A percentile compares a stretch with the other conserved stretches of the same genome.
phyloP scores from a whole-genome alignment of 2,113 vertebrate species.

The Phoenicopterus ruber region DNA sequence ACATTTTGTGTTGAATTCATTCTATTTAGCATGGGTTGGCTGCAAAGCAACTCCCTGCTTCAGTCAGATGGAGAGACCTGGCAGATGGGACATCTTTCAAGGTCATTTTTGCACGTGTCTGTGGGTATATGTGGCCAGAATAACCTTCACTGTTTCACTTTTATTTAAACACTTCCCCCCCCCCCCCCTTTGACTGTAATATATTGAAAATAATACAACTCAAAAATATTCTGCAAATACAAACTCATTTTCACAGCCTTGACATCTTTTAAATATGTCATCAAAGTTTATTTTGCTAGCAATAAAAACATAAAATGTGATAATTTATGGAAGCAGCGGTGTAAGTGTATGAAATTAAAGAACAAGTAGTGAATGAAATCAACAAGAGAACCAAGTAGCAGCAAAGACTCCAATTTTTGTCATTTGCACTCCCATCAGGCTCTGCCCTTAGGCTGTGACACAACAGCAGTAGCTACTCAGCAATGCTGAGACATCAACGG shows the following conservation, averaged over 20 bases:
- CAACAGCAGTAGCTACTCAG: not conserved
- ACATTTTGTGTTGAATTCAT: slow-evolving; percentile 34
- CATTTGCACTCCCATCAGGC: not conserved
- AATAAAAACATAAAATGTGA: slow-evolving; percentile 23
- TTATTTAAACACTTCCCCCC: not conserved
- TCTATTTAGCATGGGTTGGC: slow-evolving; percentile 50
- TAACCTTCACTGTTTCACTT: slow-evolving; percentile 35
- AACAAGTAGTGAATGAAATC: not conserved
- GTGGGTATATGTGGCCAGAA: slow-evolving; percentile 26
- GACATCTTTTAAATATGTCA: slow-evolving; percentile 9
- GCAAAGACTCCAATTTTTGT: not conserved
- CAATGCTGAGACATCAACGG: not conserved
- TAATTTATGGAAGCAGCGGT: slow-evolving; percentile 36
- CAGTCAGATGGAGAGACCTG: slow-evolving; percentile 32
- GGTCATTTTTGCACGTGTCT: slow-evolving; percentile 47
- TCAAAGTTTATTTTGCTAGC: slow-evolving; percentile 26
- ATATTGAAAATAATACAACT: slow-evolving; percentile 1
- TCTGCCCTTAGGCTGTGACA: not conserved
- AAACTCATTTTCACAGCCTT: slow-evolving; percentile 26
- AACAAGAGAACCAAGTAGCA: not conserved
- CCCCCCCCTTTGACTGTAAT: not conserved
- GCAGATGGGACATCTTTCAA: slow-evolving; percentile 57
- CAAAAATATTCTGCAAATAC: not conserved
- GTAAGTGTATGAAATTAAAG: slow-evolving; percentile 24
- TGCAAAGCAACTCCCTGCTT: slow-evolving; percentile 15